Conservation (phyloP, 2,888 invertebrate species). For the Nowickia ferox region DNA sequence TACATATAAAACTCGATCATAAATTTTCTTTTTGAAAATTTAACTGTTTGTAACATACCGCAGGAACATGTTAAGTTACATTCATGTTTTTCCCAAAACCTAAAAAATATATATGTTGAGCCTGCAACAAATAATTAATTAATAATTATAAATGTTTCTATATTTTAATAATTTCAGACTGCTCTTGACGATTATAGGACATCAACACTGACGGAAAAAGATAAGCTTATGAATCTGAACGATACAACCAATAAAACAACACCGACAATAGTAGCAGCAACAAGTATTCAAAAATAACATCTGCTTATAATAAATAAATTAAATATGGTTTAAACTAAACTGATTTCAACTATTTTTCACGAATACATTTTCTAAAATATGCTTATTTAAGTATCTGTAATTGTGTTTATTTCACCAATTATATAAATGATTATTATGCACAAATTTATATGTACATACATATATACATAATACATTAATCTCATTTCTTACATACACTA, state of each 20-base stretch:
- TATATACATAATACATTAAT: neutral
- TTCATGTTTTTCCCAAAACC: no score
- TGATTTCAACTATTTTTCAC: neutral
- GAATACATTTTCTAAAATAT: neutral
- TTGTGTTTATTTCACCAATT: neutral
- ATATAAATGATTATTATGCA: constrained; percentile 5
- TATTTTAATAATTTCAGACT: constrained; percentile 74
- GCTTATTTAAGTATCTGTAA: neutral
- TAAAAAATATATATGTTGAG: no score
- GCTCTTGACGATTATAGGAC: constrained; percentile 75
- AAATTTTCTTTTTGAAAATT: no score
- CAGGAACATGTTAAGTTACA: no score
- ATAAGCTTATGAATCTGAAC: constrained; percentile 22
- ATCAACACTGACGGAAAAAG: constrained; percentile 54
- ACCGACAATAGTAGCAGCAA: constrained; percentile 13
- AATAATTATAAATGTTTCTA: constrained; percentile 58
- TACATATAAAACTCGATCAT: no score
- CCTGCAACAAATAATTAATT: no score
- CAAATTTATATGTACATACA: neutral
- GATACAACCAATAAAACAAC: constrained; percentile 13
- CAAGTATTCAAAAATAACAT: constrained; percentile 53
- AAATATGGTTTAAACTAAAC: constrained; percentile 11
- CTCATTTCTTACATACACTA: neutral
- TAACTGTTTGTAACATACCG: no score
- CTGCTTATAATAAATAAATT: constrained; percentile 6